Evolutionary conservation across 2,888 invertebrate species (phyloP).

Genomic region (Dione vanillae): DNA sequence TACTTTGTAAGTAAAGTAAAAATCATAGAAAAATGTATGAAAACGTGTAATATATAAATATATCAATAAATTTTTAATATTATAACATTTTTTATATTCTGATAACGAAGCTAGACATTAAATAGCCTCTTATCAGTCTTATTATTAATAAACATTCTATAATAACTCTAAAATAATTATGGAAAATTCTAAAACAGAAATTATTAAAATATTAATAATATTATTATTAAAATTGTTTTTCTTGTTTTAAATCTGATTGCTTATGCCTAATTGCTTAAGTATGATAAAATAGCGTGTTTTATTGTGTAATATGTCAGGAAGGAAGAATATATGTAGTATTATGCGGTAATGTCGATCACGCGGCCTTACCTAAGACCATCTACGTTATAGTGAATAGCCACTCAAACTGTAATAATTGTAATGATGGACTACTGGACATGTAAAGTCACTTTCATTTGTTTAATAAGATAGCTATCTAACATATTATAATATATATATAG

Average conservation of each 20-base stretch:
- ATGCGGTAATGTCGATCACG: slow-evolving; percentile 62
- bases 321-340: slow-evolving; percentile 66
- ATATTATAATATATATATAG: background rate
- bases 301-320: slow-evolving; percentile 70
- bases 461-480: background rate
- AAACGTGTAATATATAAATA: background rate
- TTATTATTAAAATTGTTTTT: background rate
- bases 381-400: slow-evolving; percentile 37
- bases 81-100: no score
- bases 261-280: slow-evolving; percentile 23
- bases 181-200: background rate
- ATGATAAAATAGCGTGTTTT: slow-evolving; percentile 53
- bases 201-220: no score
- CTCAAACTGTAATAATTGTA: slow-evolving; percentile 16
- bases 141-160: no score
- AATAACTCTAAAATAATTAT: background rate
- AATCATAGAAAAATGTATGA: background rate
- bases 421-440: background rate
- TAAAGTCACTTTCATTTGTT: background rate
- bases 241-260: slow-evolving; percentile 10
- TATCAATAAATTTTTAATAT: no score
- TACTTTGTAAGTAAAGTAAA: background rate
- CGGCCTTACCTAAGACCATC: slow-evolving; percentile 60
- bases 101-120: no score
- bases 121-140: no score